Percentiles rank a stretch among this genome's conserved stretches.
Conservation (phyloP, 23 tunicate genomes). For the Ascidia mentula region DNA sequence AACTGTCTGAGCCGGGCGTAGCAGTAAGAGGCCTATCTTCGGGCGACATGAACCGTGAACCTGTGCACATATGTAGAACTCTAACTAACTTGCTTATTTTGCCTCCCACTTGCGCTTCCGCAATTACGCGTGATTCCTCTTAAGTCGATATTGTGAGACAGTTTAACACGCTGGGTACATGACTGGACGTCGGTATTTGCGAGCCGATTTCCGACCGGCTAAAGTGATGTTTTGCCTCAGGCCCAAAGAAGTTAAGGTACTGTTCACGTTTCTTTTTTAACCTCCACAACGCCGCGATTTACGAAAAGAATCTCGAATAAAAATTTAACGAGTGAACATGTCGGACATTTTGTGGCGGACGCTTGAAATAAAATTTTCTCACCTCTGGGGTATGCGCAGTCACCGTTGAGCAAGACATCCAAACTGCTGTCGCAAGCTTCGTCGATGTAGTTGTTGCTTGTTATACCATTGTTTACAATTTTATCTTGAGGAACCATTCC, state of each 20-base stretch:
- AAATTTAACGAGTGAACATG: no score
- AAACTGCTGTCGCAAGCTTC: slow-evolving; percentile 3
- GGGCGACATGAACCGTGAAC: slow-evolving; percentile 43
- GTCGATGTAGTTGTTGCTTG: not conserved
- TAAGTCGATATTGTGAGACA: not conserved
- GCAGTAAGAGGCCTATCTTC: slow-evolving; percentile 31
- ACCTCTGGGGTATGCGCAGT: not conserved
- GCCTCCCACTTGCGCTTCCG: not conserved
- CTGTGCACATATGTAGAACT: no score
- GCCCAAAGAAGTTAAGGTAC: no score
- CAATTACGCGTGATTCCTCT: not conserved
- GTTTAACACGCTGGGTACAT: no score
- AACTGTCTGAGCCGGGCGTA: slow-evolving; percentile 24
- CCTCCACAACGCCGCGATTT: no score
- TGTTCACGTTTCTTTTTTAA: no score
- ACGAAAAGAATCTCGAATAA: no score
- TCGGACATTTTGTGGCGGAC: no score
- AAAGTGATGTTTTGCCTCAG: no score
- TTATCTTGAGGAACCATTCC: not conserved
- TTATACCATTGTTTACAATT: not conserved
- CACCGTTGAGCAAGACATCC: not conserved
- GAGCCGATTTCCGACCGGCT: no score
- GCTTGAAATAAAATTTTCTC: not conserved
- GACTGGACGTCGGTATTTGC: no score
- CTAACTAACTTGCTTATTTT: not conserved